phyloP scores from a whole-genome alignment of 2,113 vertebrate genomes.

The Rhegmatorhina hoffmannsi region DNA sequence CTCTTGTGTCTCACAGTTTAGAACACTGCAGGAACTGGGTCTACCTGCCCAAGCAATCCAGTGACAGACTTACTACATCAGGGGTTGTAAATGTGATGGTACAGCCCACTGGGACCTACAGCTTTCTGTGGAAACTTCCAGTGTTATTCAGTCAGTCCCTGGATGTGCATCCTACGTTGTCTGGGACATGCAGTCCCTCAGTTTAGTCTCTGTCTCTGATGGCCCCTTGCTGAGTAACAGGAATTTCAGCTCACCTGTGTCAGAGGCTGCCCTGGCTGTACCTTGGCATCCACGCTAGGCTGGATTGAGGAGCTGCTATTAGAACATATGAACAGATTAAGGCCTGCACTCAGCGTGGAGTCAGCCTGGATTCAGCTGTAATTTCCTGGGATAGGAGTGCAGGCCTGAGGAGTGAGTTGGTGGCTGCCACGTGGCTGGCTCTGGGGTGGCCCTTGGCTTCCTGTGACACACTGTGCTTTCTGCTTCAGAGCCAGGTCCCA shows the following conservation, averaged over 20 bases:
- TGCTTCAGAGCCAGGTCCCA: slow-evolving; percentile 62
- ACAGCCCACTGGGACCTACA: not conserved
- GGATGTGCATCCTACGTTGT: not conserved
- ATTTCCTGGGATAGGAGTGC: not conserved
- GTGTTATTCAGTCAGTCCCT: not conserved
- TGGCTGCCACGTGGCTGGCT: not conserved
- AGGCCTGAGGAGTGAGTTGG: not conserved
- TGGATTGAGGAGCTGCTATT: not conserved
- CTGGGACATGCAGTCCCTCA: not conserved
- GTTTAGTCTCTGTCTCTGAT: not conserved
- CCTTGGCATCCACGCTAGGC: not conserved
- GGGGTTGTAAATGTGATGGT: not conserved
- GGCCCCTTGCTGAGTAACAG: not conserved
- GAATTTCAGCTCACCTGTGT: not conserved
- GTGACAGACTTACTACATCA: not conserved
- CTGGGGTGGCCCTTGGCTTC: not conserved
- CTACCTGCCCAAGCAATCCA: not conserved
- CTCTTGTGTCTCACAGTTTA: not conserved
- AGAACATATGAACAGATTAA: not conserved
- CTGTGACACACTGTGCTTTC: not conserved
- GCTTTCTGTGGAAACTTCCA: not conserved
- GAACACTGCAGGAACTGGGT: not conserved
- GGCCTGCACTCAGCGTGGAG: not conserved
- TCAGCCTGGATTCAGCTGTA: not conserved
- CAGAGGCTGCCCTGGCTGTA: not conserved